Percentiles rank a stretch among this genome's conserved stretches.
These are phyloP conservation scores for Meandrusa payeni DNA, from an alignment of 2,888 invertebrate genomes.

Conservation along the genomic window DNA sequence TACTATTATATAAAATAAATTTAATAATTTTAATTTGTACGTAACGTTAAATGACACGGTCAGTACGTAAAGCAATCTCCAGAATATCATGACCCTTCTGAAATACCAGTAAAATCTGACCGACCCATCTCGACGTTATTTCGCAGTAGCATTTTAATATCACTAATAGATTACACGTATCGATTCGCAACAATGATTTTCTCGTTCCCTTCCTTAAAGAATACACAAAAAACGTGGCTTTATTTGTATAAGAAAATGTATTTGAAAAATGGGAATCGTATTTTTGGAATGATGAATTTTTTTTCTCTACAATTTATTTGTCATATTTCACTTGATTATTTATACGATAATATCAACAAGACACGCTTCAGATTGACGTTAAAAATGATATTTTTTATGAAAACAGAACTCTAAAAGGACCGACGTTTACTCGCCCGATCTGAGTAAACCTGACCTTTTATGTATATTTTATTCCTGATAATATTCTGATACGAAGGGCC, in stretches of 20 bases:
- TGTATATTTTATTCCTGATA: conserved; percentile 72
- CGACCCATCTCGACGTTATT: conserved; percentile 45
- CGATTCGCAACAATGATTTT: conserved; percentile 59
- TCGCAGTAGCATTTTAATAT: conserved; percentile 58
- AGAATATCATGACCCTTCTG: conserved; percentile 34
- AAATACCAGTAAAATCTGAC: conserved; percentile 44
- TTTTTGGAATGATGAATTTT: neutral
- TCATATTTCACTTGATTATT: neutral
- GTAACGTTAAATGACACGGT: conserved; percentile 27
- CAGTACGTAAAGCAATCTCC: conserved; percentile 38
- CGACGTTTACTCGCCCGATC: conserved; percentile 55
- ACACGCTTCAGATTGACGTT: neutral
- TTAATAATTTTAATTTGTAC: neutral
- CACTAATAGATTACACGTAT: conserved; percentile 72
- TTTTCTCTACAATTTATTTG: conserved; percentile 8
- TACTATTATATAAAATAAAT: no score
- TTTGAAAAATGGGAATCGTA: neutral
- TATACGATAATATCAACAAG: conserved; percentile 4
- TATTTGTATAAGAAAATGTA: conserved; percentile 3
- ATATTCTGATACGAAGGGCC: conserved; percentile 64
- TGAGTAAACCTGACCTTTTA: conserved; percentile 67
- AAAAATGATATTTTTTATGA: conserved; percentile 19
- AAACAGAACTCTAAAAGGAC: conserved; percentile 40
- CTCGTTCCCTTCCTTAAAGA: conserved; percentile 58
- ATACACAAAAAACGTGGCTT: conserved; percentile 26